Evolutionary conservation across 2,113 vertebrate species (phyloP).

Genomic region (Rhinolophus ferrumequinum): DNA sequence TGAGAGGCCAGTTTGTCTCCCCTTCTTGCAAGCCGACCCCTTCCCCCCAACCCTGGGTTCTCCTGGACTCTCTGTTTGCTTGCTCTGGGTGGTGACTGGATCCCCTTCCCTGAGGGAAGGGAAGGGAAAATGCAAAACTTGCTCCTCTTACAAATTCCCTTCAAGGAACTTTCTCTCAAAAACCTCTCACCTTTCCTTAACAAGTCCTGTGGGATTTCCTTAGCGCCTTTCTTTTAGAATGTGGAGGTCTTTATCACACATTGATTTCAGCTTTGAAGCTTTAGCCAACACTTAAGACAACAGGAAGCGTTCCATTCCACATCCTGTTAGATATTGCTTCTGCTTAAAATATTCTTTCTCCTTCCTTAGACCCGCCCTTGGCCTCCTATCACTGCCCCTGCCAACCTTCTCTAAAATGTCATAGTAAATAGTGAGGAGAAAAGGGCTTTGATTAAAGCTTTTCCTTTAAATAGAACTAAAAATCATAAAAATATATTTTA

Average conservation of each 20-base stretch:
- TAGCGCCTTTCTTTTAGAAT: background rate
- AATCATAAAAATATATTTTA: background rate
- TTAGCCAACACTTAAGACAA: background rate
- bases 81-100: background rate
- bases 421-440: background rate
- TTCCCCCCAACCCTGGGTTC: background rate
- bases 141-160: background rate
- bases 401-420: background rate
- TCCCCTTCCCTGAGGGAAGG: background rate
- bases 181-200: background rate
- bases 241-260: background rate
- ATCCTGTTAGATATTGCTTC: slow-evolving; percentile 13
- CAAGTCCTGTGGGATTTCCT: background rate
- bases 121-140: background rate
- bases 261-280: slow-evolving; percentile 35
- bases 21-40: background rate
- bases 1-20: background rate
- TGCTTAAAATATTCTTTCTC: slow-evolving; percentile 20
- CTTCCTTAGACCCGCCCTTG: background rate
- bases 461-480: background rate
- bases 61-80: background rate
- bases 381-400: background rate
- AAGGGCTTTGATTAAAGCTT: background rate
- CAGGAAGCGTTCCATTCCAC: background rate
- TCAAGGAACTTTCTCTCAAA: background rate